Evolutionary conservation across 2,888 invertebrate genomes (phyloP).

Genomic region (Rhagonycha lutea): DNA sequence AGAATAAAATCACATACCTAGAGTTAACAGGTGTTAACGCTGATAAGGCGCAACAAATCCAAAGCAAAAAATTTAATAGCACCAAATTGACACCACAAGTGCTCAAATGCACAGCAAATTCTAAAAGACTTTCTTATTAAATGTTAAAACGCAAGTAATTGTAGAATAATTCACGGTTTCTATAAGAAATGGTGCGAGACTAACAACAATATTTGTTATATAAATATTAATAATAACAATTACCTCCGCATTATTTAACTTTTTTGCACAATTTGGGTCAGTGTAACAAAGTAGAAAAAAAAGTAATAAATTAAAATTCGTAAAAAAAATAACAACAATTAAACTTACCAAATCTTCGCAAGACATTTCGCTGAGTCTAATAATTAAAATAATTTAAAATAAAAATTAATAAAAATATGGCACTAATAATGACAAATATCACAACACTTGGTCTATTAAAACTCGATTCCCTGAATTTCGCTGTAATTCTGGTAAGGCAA

Average conservation of each 20-base stretch:
- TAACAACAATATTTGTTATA: constrained; percentile 23
- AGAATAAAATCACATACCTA: neutral
- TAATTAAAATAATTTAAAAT: neutral
- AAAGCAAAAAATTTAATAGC: neutral
- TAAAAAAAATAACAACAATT: neutral
- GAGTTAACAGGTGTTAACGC: neutral
- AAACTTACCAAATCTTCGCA: constrained; percentile 3
- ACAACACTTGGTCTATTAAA: neutral
- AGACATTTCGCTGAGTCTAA: neutral
- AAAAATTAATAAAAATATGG: neutral
- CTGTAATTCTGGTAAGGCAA: neutral
- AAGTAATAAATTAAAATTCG: neutral
- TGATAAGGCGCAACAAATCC: neutral
- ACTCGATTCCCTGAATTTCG: neutral
- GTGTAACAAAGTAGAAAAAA: constrained; percentile 10
- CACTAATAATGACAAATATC: neutral
- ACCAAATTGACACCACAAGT: neutral
- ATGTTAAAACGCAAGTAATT: neutral
- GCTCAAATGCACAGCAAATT: neutral
- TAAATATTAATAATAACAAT: constrained; percentile 24
- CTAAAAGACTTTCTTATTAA: neutral
- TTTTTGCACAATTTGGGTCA: constrained; percentile 18
- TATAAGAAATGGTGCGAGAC: constrained; percentile 26
- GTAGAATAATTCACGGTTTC: constrained; percentile 10
- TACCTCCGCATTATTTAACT: constrained; percentile 22